These are phyloP conservation scores for Monomorium pharaonis DNA, from an alignment of 1,140 invertebrate species.

Conservation along the genomic window DNA sequence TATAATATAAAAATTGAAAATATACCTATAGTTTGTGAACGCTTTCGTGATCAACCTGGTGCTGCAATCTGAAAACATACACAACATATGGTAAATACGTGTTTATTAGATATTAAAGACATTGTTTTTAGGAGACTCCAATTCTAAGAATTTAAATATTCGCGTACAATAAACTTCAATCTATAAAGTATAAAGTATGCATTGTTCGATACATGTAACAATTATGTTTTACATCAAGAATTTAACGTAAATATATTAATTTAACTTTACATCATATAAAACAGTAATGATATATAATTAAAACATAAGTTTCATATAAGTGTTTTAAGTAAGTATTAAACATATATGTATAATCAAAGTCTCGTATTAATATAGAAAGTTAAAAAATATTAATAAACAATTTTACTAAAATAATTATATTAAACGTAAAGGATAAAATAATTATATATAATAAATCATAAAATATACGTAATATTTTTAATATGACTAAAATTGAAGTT, in stretches of 20 bases:
- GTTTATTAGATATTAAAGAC: neutral
- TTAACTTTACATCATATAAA: neutral
- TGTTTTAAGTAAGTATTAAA: neutral
- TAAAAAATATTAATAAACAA: neutral
- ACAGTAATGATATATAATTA: neutral
- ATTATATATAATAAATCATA: neutral
- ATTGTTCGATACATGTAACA: neutral
- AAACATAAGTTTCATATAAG: neutral
- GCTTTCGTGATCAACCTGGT: conserved; percentile 43
- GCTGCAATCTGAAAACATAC: conserved; percentile 61
- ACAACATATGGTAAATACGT: conserved; percentile 38
- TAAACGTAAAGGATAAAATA: no score
- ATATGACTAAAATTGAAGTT: neutral
- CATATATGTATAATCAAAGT: neutral
- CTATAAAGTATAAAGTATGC: conserved; percentile 4
- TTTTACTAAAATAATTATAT: neutral
- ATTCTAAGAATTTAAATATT: conserved; percentile 3
- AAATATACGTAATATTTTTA: neutral
- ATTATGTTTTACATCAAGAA: neutral
- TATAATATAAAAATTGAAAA: neutral
- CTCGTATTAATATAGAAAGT: neutral
- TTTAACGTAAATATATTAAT: conserved; percentile 16
- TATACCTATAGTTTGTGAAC: conserved; percentile 52
- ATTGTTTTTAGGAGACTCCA: neutral
- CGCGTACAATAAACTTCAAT: neutral